Percentiles rank a stretch among this genome's conserved stretches.
phyloP scores from a whole-genome alignment of 2,113 vertebrate genomes.

The Axis porcinus region DNA sequence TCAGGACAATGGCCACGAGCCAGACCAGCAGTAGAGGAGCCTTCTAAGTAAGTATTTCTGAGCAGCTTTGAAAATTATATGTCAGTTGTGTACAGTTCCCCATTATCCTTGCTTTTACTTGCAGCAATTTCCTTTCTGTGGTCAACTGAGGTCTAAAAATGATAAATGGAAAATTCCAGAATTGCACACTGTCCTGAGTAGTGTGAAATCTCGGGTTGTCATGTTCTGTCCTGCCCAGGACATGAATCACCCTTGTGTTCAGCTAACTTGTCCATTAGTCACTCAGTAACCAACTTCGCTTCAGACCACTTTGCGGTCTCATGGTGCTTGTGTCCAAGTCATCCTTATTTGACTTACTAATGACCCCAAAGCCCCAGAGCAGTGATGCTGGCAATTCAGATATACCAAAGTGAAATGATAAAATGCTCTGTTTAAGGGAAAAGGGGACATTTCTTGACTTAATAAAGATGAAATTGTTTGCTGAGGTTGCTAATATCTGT shows the following conservation, averaged over 20 bases:
- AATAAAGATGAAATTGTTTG: not conserved
- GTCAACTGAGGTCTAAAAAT: not conserved
- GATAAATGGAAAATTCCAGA: not conserved
- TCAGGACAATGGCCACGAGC: accelerated
- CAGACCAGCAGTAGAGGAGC: not conserved
- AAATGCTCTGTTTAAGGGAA: not conserved
- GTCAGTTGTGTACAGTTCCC: not conserved
- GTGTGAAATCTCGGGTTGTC: not conserved
- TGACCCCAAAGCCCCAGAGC: not conserved
- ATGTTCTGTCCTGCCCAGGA: not conserved
- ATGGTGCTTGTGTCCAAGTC: not conserved
- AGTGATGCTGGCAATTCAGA: not conserved
- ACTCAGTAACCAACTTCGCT: not conserved
- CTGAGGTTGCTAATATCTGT: not conserved
- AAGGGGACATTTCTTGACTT: not conserved
- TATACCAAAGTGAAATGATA: not conserved
- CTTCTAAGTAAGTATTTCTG: not conserved
- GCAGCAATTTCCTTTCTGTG: not conserved
- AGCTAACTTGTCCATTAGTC: not conserved
- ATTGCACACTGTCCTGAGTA: not conserved
- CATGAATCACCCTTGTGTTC: not conserved
- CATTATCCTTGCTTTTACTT: not conserved
- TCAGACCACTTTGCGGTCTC: not conserved
- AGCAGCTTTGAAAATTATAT: not conserved
- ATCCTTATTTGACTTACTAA: not conserved